phyloP scores from a whole-genome alignment of 1,140 invertebrate species.

The Camponotus pennsylvanicus region DNA sequence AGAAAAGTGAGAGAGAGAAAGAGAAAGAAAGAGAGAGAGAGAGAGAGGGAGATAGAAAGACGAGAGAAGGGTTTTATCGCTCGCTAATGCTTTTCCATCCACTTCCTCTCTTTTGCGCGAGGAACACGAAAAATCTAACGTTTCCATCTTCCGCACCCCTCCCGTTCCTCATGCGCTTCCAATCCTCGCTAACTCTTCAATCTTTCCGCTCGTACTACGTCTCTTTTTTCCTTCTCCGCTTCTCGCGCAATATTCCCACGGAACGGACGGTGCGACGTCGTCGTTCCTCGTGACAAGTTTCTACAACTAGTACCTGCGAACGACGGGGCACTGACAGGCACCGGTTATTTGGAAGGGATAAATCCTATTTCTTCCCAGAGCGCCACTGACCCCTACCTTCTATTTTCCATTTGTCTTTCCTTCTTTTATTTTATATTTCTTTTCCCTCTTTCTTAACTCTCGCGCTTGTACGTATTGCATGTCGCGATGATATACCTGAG shows the following conservation, averaged over 20 bases:
- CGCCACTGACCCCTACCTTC: constrained; percentile 43
- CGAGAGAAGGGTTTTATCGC: constrained; percentile 58
- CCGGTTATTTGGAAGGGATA: constrained; percentile 62
- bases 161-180: background rate
- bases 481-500: background rate
- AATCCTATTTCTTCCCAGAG: constrained; percentile 61
- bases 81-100: constrained; percentile 59
- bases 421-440: background rate
- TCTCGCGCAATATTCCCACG: constrained; percentile 53
- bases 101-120: constrained; percentile 55
- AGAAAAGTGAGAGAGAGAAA: background rate
- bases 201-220: constrained; percentile 46
- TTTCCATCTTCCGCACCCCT: constrained; percentile 47
- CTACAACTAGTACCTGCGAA: constrained; percentile 54
- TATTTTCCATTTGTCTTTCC: constrained; percentile 38
- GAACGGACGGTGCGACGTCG: constrained; percentile 43
- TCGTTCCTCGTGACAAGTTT: constrained; percentile 64
- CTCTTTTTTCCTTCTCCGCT: constrained; percentile 30
- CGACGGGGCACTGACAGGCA: constrained; percentile 62
- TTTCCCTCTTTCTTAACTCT: background rate
- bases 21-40: background rate
- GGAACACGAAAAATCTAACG: constrained; percentile 65
- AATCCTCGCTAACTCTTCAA: constrained; percentile 24
- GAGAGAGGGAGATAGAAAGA: background rate
- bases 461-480: constrained; percentile 2